Conservation (phyloP, 2,888 invertebrate genomes). For the Nomada fabriciana region DNA sequence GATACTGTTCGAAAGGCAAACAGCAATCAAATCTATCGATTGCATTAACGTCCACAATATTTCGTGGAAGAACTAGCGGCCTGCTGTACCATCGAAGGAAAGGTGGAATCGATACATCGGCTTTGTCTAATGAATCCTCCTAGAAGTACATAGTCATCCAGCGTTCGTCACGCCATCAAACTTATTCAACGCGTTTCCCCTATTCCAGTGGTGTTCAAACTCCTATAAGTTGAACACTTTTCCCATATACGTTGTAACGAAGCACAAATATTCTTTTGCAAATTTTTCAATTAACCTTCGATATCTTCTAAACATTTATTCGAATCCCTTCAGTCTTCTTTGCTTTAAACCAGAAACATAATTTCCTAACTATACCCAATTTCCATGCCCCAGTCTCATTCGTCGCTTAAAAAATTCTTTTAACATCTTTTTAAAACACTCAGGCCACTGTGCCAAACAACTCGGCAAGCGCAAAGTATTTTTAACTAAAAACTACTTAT, state of each 20-base stretch:
- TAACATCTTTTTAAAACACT: too few species aligned
- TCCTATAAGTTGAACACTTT: background rate
- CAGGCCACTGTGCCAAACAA: too few species aligned
- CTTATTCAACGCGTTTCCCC: slow-evolving; percentile 37
- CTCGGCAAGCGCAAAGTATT: too few species aligned
- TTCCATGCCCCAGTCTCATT: too few species aligned
- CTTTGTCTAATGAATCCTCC: slow-evolving; percentile 57
- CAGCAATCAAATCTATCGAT: slow-evolving; percentile 57
- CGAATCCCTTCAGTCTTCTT: background rate
- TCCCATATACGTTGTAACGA: too few species aligned
- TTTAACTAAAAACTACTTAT: background rate
- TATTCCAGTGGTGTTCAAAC: slow-evolving; percentile 36
- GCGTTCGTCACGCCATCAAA: slow-evolving; percentile 53
- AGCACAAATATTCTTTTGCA: too few species aligned
- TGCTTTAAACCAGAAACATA: too few species aligned
- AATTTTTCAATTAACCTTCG: too few species aligned
- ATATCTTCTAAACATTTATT: background rate
- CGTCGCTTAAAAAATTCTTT: too few species aligned
- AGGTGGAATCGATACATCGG: slow-evolving; percentile 57
- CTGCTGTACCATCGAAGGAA: slow-evolving; percentile 18
- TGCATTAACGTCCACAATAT: slow-evolving; percentile 39
- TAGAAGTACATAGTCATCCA: slow-evolving; percentile 58
- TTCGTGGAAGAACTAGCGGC: slow-evolving; percentile 39
- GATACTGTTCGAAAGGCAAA: slow-evolving; percentile 11
- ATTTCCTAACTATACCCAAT: too few species aligned